Evolutionary conservation across 2,797 vertebrate species (phyloP).

Genomic region (Ataeniobius toweri): DNA sequence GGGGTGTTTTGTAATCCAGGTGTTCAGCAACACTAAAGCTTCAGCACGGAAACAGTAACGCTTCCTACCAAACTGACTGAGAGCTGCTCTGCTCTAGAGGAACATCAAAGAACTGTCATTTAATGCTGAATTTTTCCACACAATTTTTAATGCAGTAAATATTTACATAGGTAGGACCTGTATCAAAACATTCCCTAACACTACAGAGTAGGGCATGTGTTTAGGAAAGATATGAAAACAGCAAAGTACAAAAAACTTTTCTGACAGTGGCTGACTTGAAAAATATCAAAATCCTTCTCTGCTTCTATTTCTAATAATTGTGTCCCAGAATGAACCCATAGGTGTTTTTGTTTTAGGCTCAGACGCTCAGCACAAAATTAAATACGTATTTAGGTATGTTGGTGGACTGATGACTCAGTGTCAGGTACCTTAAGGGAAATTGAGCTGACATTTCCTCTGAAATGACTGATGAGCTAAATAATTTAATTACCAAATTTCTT

Average conservation of each 20-base stretch:
- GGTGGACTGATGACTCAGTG: constrained; percentile 29
- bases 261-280: constrained; percentile 38
- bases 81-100: constrained; percentile 34
- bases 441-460: constrained; percentile 7
- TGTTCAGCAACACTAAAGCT: not conserved
- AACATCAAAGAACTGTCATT: constrained; percentile 39
- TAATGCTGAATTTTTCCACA: constrained; percentile 12
- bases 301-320: not conserved
- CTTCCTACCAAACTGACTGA: constrained; percentile 37
- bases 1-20: constrained; percentile 2
- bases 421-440: constrained; percentile 29
- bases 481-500: constrained; percentile 10
- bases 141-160: constrained; percentile 22
- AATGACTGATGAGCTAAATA: constrained; percentile 12
- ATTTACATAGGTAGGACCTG: constrained; percentile 22
- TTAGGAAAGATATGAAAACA: constrained; percentile 16
- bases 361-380: constrained; percentile 13
- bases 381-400: constrained; percentile 31
- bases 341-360: constrained; percentile 13
- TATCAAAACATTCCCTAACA: constrained; percentile 31
- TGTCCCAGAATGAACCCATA: constrained; percentile 10
- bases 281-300: not conserved
- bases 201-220: constrained; percentile 29
- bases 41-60: constrained; percentile 45
- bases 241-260: constrained; percentile 26